phyloP scores from a whole-genome alignment of 2,797 vertebrate genomes.

The Micrastur ruficollis region DNA sequence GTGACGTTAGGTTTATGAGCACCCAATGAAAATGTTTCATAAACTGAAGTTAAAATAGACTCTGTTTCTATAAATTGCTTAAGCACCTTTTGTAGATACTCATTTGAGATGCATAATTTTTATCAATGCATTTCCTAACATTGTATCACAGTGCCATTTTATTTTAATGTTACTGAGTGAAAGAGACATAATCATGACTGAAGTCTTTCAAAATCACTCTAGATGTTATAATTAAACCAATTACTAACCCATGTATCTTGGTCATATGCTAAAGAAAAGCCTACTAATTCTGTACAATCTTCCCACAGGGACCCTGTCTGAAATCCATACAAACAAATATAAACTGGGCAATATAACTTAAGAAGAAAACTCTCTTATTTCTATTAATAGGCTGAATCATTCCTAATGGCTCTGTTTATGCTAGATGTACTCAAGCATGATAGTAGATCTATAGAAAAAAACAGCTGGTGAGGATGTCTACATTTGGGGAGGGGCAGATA shows the following conservation, averaged over 20 bases:
- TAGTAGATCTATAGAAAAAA: neutral
- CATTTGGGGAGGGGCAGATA: neutral
- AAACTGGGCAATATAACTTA: neutral
- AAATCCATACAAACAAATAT: neutral
- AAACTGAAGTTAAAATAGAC: slow-evolving; percentile 22
- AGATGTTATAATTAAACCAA: slow-evolving; percentile 41
- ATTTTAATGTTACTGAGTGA: slow-evolving; percentile 27
- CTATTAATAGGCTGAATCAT: neutral
- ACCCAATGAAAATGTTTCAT: slow-evolving; percentile 36
- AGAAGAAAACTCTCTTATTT: neutral
- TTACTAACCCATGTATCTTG: neutral
- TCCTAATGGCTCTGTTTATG: neutral
- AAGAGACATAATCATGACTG: neutral
- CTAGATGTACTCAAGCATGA: neutral
- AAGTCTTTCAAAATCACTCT: slow-evolving; percentile 37
- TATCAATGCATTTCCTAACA: neutral
- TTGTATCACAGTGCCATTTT: slow-evolving; percentile 14
- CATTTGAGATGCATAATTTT: neutral
- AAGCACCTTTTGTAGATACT: slow-evolving; percentile 3
- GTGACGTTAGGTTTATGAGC: neutral
- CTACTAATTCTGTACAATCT: neutral
- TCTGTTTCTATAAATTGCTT: slow-evolving; percentile 17
- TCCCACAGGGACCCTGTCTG: neutral
- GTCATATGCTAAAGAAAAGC: neutral
- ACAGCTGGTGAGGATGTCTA: neutral